A percentile compares a stretch with the other conserved stretches of the same genome.
These are phyloP conservation scores for Aplochiton taeniatus DNA, from an alignment of 2,797 vertebrate genomes.

Conservation along the genomic window DNA sequence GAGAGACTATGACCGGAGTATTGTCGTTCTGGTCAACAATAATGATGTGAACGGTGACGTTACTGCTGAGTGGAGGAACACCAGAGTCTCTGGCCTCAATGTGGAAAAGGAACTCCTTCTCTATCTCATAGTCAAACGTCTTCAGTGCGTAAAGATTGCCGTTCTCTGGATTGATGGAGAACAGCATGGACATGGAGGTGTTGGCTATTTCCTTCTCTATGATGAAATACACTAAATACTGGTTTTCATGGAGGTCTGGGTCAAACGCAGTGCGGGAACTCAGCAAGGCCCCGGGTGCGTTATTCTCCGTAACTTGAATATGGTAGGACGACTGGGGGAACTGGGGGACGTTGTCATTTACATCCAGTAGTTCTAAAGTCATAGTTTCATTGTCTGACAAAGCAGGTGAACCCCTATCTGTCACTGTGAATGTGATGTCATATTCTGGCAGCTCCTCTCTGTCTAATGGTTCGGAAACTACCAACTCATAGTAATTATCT, in stretches of 20 bases:
- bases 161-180: slow-evolving; percentile 50
- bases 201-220: slow-evolving; percentile 37
- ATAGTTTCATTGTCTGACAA: slow-evolving; percentile 43
- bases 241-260: slow-evolving; percentile 53
- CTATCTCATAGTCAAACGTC: slow-evolving; percentile 52
- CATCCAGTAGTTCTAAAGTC: slow-evolving; percentile 38
- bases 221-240: slow-evolving; percentile 50
- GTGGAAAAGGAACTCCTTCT: slow-evolving; percentile 44
- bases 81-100: slow-evolving; percentile 37
- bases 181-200: slow-evolving; percentile 36
- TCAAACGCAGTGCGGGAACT: slow-evolving; percentile 42
- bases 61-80: slow-evolving; percentile 31
- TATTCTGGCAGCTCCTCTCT: slow-evolving; percentile 44
- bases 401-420: slow-evolving; percentile 37
- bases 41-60: slow-evolving; percentile 36
- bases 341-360: slow-evolving; percentile 46
- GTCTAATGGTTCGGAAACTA: slow-evolving; percentile 36
- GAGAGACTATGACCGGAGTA: slow-evolving; percentile 35
- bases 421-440: slow-evolving; percentile 38
- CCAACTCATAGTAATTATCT: slow-evolving; percentile 49
- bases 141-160: slow-evolving; percentile 47
- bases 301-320: slow-evolving; percentile 42
- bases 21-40: slow-evolving; percentile 50
- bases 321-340: slow-evolving; percentile 37
- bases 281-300: slow-evolving; percentile 41